Evolutionary conservation across 2,797 vertebrate species (phyloP).

Genomic region (Enteromius paludinosus): DNA sequence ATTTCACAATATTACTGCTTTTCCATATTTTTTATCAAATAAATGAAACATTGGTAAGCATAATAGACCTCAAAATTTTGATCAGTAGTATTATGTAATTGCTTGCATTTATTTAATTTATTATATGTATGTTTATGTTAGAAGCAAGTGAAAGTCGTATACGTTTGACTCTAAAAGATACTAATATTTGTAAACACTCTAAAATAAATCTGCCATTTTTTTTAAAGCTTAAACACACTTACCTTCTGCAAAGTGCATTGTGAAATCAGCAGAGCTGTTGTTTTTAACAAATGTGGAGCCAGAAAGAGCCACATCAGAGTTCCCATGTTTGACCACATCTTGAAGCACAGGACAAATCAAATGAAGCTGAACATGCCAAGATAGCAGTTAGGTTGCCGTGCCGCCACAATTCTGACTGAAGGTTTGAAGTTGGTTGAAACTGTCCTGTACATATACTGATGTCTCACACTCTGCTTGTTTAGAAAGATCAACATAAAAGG

Average conservation of each 20-base stretch:
- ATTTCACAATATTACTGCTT: background rate
- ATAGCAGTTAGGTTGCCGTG: background rate
- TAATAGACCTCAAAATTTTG: background rate
- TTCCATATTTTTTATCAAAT: background rate
- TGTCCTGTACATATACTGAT: background rate
- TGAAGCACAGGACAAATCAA: slow-evolving; percentile 12
- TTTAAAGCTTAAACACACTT: slow-evolving; percentile 50
- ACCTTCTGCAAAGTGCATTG: slow-evolving; percentile 71
- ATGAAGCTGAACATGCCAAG: background rate
- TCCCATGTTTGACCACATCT: slow-evolving; percentile 67
- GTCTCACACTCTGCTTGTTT: slow-evolving; percentile 8
- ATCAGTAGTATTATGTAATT: background rate
- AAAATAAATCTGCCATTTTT: background rate
- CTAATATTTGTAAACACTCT: background rate
- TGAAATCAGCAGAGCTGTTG: slow-evolving; percentile 59
- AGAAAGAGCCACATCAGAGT: slow-evolving; percentile 67
- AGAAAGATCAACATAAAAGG: slow-evolving; percentile 31
- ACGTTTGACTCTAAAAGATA: background rate
- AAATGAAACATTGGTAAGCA: background rate
- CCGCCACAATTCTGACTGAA: background rate
- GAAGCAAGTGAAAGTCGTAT: background rate
- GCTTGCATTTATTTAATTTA: background rate
- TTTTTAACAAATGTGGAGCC: slow-evolving; percentile 59
- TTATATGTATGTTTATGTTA: background rate
- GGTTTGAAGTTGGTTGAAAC: background rate